Evolutionary conservation across 30 jellyfish, hydroid and myxozoan species (phyloP).

Genomic region (Aurelia aurita complex sp. Pacific): DNA sequence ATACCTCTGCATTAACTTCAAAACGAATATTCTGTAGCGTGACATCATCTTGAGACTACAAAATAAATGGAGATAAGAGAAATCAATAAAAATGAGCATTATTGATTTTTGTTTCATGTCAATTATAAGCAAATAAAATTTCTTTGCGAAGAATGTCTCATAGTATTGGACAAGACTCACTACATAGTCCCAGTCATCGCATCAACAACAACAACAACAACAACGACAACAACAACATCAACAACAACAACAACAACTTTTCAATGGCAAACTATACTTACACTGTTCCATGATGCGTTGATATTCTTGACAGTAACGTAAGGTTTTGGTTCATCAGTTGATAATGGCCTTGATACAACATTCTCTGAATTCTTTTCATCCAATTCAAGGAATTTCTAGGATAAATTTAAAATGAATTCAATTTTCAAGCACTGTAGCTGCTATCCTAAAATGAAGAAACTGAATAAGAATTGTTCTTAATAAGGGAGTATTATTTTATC

Average conservation of each 20-base stretch:
- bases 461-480: too few relatives aligned
- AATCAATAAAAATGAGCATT: background rate
- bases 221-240: too few relatives aligned
- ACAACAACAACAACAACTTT: too few relatives aligned
- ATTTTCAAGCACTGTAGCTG: too few relatives aligned
- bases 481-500: too few relatives aligned
- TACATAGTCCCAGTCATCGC: too few relatives aligned
- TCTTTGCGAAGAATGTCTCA: too few relatives aligned
- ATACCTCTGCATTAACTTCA: constrained; percentile 5
- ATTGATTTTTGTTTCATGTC: too few relatives aligned
- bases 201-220: too few relatives aligned
- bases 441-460: too few relatives aligned
- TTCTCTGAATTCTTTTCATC: constrained; percentile 28
- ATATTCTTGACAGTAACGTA: constrained; percentile 12
- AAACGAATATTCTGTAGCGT: constrained; percentile 11
- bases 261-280: background rate
- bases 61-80: background rate
- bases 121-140: too few relatives aligned
- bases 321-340: constrained; percentile 38
- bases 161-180: too few relatives aligned
- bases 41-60: constrained; percentile 16
- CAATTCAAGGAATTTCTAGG: constrained; percentile 22
- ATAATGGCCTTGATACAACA: background rate
- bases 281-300: constrained; percentile 47
- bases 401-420: background rate